Evolutionary conservation across 2,797 vertebrate species (phyloP), one percentile per base, ranked within the genome.

Genomic region (Tangara arthus): DNA sequence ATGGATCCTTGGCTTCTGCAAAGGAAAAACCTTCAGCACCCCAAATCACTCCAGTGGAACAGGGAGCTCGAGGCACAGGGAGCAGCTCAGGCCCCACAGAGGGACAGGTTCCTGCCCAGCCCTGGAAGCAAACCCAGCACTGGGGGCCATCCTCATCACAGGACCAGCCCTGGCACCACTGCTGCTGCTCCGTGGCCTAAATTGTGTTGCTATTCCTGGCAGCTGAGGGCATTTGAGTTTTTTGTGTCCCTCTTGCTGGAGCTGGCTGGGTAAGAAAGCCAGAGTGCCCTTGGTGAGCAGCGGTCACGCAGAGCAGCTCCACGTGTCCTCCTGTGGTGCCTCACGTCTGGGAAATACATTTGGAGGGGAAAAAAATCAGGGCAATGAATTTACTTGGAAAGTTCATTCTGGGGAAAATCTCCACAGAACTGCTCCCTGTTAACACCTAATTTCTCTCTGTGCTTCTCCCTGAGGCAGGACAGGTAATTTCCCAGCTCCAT

Each of bases 151-250:
- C 75, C 79, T 41, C 21, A 3, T 6, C 2, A 2, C 55, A 64
- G 81, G 57, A 50, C 53, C 0, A 0, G 55, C 55, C 89, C 84
- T 1, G 1, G 64, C 0, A 0, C 71, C 2, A 1, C 79, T 28
- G 82, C 76, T 91, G 64, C 87, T 59, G 85, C 79, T 95, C 88
- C 3, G 0, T 91, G 95, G 34, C 95, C 96, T 89, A 3, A 77
- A 95, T 95, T 93, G 75, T 8, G 4, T 12, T 94, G 84, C 93
- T 96, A 91, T 95, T 96, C 95, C 47, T 49, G 91, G 93, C 69
- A 64, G 41, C 1, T 0, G 26, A 93, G 88, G 87, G 52, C 91
- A 19, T 30, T 72, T 30, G 82, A 64, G 41, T 13, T 87, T 84
- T 64, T 76, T 71, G 9, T 1, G 15, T 96, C 50, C 55, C 18